Evolutionary conservation across 2,113 vertebrate genomes (phyloP).

Genomic region (Helogale parvula): DNA sequence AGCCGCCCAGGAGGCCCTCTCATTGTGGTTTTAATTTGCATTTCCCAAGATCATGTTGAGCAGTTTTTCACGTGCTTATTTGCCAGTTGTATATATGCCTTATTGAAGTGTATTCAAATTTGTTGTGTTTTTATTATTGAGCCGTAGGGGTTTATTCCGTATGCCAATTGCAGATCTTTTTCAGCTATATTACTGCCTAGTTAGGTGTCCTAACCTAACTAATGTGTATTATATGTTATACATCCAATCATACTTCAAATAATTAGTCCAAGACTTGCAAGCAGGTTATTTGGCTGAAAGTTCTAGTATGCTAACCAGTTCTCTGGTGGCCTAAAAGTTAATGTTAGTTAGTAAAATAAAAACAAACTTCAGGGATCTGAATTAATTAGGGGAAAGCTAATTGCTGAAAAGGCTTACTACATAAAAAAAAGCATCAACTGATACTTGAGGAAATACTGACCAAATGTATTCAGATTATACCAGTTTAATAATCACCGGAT

Average conservation of each 20-base stretch:
- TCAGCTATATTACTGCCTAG: not conserved
- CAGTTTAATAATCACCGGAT: not conserved
- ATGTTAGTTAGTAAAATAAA: slow-evolving; percentile 35
- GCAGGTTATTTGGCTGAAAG: slow-evolving; percentile 41
- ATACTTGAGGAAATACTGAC: slow-evolving; percentile 30
- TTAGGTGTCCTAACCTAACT: not conserved
- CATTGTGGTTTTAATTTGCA: not conserved
- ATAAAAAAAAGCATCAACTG: not conserved
- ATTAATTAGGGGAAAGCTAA: slow-evolving; percentile 29
- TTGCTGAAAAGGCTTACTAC: not conserved
- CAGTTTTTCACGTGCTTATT: not conserved
- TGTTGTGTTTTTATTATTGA: slow-evolving; percentile 21
- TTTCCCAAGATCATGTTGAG: not conserved
- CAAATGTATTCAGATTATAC: not conserved
- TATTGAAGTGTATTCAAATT: slow-evolving; percentile 16
- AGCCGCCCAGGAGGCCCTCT: not conserved
- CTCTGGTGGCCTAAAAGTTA: not conserved
- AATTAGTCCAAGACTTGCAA: not conserved
- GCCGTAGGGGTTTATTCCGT: slow-evolving; percentile 18
- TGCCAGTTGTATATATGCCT: not conserved
- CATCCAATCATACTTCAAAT: slow-evolving; percentile 9
- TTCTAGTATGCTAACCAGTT: not conserved
- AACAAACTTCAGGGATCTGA: slow-evolving; percentile 11
- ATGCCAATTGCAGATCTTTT: not conserved
- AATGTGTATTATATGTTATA: slow-evolving; percentile 7